Base-by-base conservation (phyloP, 2,888 invertebrate species). In the Eutolmus rufibarbis region DNA sequence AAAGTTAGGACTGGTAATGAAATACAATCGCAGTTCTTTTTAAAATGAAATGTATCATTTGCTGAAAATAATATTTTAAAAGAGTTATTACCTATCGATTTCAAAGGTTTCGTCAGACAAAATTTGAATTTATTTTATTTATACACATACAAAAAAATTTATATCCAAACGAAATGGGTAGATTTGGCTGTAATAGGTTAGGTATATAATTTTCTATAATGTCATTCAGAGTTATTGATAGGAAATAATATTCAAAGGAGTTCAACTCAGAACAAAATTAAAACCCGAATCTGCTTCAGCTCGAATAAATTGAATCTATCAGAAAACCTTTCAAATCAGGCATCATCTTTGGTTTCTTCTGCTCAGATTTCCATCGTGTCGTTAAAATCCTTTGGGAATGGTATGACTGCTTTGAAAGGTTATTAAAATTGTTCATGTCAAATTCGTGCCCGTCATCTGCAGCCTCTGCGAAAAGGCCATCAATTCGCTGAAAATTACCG, bases 401-500 rank as follows among this genome's bases (percentile, higher is more conserved):
- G 23, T 23, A 66, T 66, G 66, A 66, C 28, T 66, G 28, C 28
- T 66, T 9, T 66, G 66, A 66, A 66, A 28, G 66, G 23, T 66
- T 66, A 66, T 66, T 66, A 66, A 66, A 66, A 66, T 66, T 66
- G 28, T 66, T 66, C 66, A 66, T 76, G 76, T 76, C 76, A 76
- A 76, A 37, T 76, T 76, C 9, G 4, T 16, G 37, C n/a, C 76
- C 37, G 34, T 76, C 76, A 76, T 76, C 37, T 76, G 76, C 76
- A 76, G 76, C 31, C 34, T 76, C n/a, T 7, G 16, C 34, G 5
- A 37, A 34, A 76, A 76, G 76, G 76, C 76, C 37, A 76, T 76
- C 76, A 76, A 76, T 76, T 76, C 37, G n/a, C n/a, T 76, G 37
- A 34, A 76, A 76, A 76, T 76, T 76, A 76, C 19, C 66, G 28